A percentile compares a stretch with the other conserved stretches of the same genome.
Evolutionary conservation across 2,888 invertebrate genomes (phyloP).

Genomic region (Peribatodes rhomboidaria): DNA sequence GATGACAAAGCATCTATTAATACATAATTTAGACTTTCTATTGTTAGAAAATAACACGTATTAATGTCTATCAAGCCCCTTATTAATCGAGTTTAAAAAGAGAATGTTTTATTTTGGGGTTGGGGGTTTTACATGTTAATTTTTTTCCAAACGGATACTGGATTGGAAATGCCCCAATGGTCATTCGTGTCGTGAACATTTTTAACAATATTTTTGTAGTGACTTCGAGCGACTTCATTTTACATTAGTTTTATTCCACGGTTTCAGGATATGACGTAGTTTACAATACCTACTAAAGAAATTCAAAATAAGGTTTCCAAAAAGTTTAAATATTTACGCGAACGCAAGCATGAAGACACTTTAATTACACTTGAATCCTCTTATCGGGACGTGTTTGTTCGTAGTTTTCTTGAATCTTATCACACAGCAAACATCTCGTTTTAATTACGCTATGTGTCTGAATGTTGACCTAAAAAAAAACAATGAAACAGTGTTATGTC

Average conservation of each 20-base stretch:
- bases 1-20: conserved; percentile 37
- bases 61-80: neutral
- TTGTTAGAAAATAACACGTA: conserved; percentile 18
- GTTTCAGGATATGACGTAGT: neutral
- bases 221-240: too few relatives aligned
- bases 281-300: neutral
- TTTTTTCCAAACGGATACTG: too few relatives aligned
- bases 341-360: conserved; percentile 21
- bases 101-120: neutral
- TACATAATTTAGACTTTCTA: conserved; percentile 21
- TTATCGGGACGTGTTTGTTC: conserved; percentile 30
- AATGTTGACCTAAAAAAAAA: conserved; percentile 52
- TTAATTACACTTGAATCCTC: conserved; percentile 28
- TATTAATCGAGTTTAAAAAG: neutral
- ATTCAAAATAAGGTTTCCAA: neutral
- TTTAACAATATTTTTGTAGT: too few relatives aligned
- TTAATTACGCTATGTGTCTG: conserved; percentile 44
- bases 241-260: too few relatives aligned
- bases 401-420: conserved; percentile 40
- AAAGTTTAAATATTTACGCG: conserved; percentile 13
- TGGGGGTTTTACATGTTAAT: too few relatives aligned
- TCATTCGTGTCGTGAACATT: too few relatives aligned
- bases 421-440: conserved; percentile 41
- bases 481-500: conserved; percentile 51
- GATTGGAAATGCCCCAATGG: too few relatives aligned